Evolutionary conservation across 2,797 vertebrate species (phyloP).

Genomic region (Halcyon badia): DNA sequence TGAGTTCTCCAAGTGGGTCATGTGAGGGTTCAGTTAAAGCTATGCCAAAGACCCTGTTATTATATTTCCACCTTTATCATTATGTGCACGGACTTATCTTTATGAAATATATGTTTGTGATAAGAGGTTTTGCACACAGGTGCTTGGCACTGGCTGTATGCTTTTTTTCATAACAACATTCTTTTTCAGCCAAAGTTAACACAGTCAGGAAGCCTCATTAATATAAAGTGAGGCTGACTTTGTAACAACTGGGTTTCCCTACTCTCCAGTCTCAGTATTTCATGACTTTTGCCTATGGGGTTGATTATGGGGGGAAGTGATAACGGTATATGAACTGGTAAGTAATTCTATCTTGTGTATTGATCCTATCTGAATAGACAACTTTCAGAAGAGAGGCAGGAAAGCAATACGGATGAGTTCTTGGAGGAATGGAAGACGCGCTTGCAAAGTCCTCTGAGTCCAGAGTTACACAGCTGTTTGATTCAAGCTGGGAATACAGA

Average conservation of each 20-base stretch:
- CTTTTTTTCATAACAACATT: neutral
- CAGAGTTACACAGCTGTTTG: neutral
- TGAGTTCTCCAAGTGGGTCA: neutral
- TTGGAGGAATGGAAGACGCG: neutral
- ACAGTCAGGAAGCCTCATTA: neutral
- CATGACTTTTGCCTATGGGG: neutral
- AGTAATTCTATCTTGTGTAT: neutral
- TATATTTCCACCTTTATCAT: neutral
- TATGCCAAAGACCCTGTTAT: neutral
- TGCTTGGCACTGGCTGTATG: neutral
- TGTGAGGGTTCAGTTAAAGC: neutral
- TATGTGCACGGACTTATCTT: neutral
- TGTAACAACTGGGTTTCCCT: neutral
- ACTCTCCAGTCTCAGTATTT: neutral
- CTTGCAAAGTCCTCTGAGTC: neutral
- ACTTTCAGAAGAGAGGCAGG: neutral
- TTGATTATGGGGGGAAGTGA: neutral
- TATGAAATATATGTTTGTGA: neutral
- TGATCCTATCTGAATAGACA: neutral
- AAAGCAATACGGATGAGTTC: neutral
- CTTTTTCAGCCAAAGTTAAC: neutral
- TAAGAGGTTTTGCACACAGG: neutral
- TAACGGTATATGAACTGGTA: neutral
- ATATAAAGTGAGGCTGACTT: neutral
- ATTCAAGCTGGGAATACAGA: neutral